These are phyloP conservation scores for Mechanitis messenoides DNA, from an alignment of 2,888 invertebrate species.

Conservation along the genomic window DNA sequence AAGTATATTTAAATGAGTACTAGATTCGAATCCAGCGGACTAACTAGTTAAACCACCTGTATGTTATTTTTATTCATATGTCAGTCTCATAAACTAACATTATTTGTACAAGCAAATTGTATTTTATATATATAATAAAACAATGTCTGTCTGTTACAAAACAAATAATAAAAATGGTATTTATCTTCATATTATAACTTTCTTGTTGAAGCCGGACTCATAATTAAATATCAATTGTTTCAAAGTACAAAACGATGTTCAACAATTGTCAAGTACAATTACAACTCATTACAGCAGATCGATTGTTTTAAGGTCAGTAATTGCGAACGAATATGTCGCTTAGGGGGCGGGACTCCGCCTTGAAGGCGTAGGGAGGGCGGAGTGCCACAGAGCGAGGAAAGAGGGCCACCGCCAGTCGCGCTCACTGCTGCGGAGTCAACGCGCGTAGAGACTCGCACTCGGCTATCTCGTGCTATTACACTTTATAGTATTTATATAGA, in stretches of 20 bases:
- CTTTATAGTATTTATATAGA: not conserved
- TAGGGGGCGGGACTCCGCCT: conserved; percentile 53
- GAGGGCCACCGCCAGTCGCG: conserved; percentile 69
- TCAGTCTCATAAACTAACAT: not conserved
- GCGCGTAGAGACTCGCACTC: conserved; percentile 52
- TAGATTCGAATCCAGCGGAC: conserved; percentile 8
- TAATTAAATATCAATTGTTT: conserved; percentile 21
- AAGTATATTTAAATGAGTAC: conserved; percentile 10
- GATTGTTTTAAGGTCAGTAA: conserved; percentile 55
- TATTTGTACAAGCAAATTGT: conserved; percentile 4
- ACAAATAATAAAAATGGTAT: not conserved
- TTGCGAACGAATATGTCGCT: conserved; percentile 35
- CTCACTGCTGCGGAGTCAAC: conserved; percentile 57
- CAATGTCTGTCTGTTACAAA: not conserved
- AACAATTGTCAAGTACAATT: conserved; percentile 66
- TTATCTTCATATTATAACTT: not conserved
- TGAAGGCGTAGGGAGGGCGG: conserved; percentile 65
- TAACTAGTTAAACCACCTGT: not conserved
- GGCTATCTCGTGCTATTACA: conserved; percentile 32
- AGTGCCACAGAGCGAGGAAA: conserved; percentile 51
- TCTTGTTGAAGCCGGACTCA: not conserved
- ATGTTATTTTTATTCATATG: not conserved
- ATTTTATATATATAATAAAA: not conserved
- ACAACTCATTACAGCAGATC: conserved; percentile 63
- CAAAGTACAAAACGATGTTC: conserved; percentile 35